Percentiles rank a stretch among this genome's conserved stretches.
These are phyloP conservation scores for Eueides isabella DNA, from an alignment of 1,140 invertebrate genomes.

Conservation along the genomic window DNA sequence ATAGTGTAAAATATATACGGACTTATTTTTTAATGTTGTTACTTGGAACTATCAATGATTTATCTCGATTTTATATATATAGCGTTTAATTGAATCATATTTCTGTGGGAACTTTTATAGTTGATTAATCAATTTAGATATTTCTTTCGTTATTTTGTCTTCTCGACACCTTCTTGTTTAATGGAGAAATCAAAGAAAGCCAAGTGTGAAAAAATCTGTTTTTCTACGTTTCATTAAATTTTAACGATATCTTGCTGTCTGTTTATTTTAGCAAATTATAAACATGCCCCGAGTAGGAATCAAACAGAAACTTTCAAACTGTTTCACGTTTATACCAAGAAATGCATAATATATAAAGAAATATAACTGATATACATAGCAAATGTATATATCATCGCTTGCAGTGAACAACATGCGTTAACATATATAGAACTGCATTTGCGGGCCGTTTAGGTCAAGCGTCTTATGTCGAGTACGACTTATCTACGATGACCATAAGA, in stretches of 20 bases:
- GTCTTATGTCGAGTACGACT: slow-evolving; percentile 7
- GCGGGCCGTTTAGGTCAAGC: slow-evolving; percentile 4
- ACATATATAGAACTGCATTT: neutral
- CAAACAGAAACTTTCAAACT: neutral
- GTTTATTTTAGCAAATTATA: neutral
- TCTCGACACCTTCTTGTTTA: neutral
- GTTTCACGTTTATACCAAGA: neutral
- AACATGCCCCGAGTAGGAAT: neutral
- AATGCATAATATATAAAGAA: neutral
- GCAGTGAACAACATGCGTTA: neutral
- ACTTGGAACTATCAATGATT: neutral
- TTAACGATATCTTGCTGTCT: neutral
- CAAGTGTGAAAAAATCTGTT: neutral
- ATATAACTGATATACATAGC: neutral
- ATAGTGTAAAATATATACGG: neutral
- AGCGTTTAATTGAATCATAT: neutral
- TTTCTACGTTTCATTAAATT: neutral
- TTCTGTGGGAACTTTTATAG: neutral
- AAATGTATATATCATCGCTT: neutral
- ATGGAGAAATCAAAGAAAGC: neutral
- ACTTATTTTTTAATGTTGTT: neutral
- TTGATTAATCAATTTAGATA: neutral
- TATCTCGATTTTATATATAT: neutral
- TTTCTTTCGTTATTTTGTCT: neutral
- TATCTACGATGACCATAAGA: neutral